Percentiles rank a stretch among this genome's conserved stretches.
Conservation (phyloP, 2,113 vertebrate species). For the Peromyscus maniculatus region DNA sequence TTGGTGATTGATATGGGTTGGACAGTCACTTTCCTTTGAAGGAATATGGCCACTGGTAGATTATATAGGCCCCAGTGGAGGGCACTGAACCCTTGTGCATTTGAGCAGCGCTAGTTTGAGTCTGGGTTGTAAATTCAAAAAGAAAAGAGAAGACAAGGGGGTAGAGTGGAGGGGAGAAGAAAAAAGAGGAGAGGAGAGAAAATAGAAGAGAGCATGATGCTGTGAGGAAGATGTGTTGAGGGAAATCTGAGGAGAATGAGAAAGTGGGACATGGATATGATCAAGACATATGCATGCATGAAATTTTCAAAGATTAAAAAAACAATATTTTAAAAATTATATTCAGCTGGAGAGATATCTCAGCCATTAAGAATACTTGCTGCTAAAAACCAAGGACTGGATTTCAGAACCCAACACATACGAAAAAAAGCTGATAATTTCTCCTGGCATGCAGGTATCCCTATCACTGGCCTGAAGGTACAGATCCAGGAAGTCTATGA, state of each 20-base stretch:
- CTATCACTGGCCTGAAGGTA: background rate
- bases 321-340: background rate
- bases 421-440: no score
- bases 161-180: background rate
- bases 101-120: background rate
- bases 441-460: background rate
- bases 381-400: background rate
- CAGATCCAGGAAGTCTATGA: background rate
- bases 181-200: background rate
- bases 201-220: no score
- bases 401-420: background rate
- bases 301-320: background rate
- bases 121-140: background rate
- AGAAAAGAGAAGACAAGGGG: background rate
- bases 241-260: background rate
- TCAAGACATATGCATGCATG: background rate
- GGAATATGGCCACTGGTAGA: background rate
- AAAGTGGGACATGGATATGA: no score
- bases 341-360: background rate
- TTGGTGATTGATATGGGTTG: background rate
- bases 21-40: background rate
- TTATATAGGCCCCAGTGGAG: background rate
- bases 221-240: background rate
- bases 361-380: background rate
- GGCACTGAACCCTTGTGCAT: background rate